Base-by-base conservation (phyloP, 2,797 vertebrate species). In the Uromys caudimaculatus region DNA sequence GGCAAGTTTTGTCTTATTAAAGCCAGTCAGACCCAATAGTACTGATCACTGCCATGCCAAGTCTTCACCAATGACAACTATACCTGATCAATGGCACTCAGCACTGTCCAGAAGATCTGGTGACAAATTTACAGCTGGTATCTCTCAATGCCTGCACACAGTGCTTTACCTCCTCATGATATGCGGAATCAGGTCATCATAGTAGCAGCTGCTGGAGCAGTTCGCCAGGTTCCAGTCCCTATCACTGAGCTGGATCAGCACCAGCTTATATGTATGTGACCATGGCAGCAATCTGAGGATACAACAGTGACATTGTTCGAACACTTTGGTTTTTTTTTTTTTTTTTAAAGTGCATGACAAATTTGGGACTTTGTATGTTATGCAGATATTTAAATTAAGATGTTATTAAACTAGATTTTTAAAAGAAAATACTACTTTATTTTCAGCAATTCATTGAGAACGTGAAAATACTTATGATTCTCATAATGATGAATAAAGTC, bases 371-470 rank as follows among this genome's bases (percentile, higher is more conserved):
- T 82, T 27, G 73, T 52, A n/a, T 83, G 38, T 38, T 71, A 24
- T 69, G 9, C 44, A 56, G n/a, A 32, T 71, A 47, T 38, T 90
- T 50, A 24, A 81, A 62, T 56, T 85, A 60, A 52, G 16, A 94
- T 10, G 1, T 16, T 67, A 78, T 58, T 3, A 62, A 94, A 79
- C n/a, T 90, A 6, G 19, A 60, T n/a, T 93, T 76, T 69, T 69
- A 3, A 95, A 81, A 67, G 47, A 92, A 91, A 95, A 76, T 58
- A 62, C 54, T 93, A 21, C 73, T 83, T 64, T 29, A 56, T 27
- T 83, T 94, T 76, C 44, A 56, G 23, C 9, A 94, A 90, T 64
- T 92, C 81, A 67, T 44, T 92, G 56, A 79, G 35, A 84, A n/a
- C 56, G 9, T 75, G 12, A 41, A 94, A 73, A 10, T 78, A 73